Evolutionary conservation across 2,797 vertebrate species (phyloP), one percentile per base, ranked within the genome.

Genomic region (Eulemur rubriventer): DNA sequence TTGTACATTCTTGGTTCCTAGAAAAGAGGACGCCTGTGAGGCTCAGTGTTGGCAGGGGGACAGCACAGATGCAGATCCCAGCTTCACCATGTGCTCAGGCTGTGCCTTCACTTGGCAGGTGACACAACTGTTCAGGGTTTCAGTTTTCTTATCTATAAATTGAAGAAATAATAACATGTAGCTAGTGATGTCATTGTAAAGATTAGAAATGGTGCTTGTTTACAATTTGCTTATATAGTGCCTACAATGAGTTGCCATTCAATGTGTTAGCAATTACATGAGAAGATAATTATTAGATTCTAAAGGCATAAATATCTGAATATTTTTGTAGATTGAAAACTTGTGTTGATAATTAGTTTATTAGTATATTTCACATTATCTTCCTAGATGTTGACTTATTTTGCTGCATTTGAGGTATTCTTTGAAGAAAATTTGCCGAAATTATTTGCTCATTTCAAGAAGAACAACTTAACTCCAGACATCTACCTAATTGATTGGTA

Each of bases 401-500:
- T 99, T 98, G 99, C 99, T 1, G 99, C 99, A 48, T 99, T 99
- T 98, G 99, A 99, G 98, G 99, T 99, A 81, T 99, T 99, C 98
- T 99, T 99, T 98, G 99, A 99, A 98, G 99, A 99, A 98, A 99
- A 99, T 95, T 98, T 99, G 98, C 99, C 99, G 98, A 99, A 99
- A 99, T 99, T 99, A 98, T 99, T 99, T 99, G 99, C 99, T 97
- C 99, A 99, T 98, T 99, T 99, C 98, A 99, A 99, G 99, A 99
- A 99, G 96, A 99, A 99, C 98, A 99, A 99, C 98, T 96, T 99
- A 96, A 99, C 99, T 91, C 99, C 99, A 65, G 99, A 99, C 98
- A 99, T 99, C 99, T 99, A 99, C 98, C 98, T 99, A 91, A 99
- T 99, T 72, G 99, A 99, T 98, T 99, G 99, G 99, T 99, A 98